Base-by-base conservation (phyloP, 2,888 invertebrate genomes). In the Drepana falcataria region DNA sequence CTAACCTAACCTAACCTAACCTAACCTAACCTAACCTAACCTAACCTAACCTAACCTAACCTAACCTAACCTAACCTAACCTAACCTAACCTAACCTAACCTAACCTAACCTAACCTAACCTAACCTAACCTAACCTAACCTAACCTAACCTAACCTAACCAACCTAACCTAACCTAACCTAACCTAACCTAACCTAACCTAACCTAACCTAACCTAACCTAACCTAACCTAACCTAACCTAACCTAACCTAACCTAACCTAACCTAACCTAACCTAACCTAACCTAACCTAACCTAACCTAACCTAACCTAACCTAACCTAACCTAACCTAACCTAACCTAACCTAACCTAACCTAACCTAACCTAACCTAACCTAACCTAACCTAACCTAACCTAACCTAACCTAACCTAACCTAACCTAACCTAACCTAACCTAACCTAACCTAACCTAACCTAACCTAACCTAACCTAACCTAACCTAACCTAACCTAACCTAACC, bases 231-330 rank as follows among this genome's bases (percentile, higher is more conserved):
- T 58, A 58, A 59, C 59, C 58, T 58, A 61, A 59, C 61, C 57
- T 57, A 61, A 54, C 54, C 51, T 51, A 55, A 53, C 57, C 61
- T 59, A 59, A 61, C 57, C 61, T 62, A 59, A 62, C 59, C 59
- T 57, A 59, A 59, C n/a, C 61, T 59, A 59, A 59, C 59, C 59
- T 59, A 59, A 62, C 62, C 62, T 61, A 61, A 61, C 59, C 59
- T 61, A 61, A 61, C 61, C 61, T 61, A 61, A 59, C 59, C 61
- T 61, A 61, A 59, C 61, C 61, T 60, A 60, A 60, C 60, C 60
- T 60, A 60, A 60, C 60, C 60, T 60, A 60, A 61, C 60, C 59
- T 61, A 59, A 55, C 59, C 61, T 57, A 59, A 56, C 61, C 61
- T 56, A 61, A 61, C 61, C 61, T 58, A 59, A 61, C 59, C 61